Evolutionary conservation across 1,140 invertebrate genomes (phyloP), one percentile per base, ranked within the genome.

Genomic region (Cydia pomonella): DNA sequence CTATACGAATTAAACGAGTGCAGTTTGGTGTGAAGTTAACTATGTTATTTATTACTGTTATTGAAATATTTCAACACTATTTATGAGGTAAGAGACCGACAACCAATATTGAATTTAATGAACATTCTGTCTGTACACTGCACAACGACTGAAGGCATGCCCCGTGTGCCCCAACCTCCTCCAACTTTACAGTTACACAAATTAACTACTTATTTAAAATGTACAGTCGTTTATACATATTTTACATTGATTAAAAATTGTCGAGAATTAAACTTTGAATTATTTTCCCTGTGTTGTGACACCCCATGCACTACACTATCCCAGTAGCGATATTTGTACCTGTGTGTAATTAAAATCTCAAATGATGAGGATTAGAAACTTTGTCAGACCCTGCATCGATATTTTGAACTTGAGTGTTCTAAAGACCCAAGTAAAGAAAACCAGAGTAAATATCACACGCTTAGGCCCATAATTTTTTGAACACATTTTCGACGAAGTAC

Each of bases 101-200:
- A 69, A 69, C 64, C 64, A 38, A 69, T 29, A 66, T 69, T 69
- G 33, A 69, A 69, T 69, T 41, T 18, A 27, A 69, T 69, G n/a
- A 33, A 69, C 64, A 69, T 41, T 33, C 76, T 77, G 73, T 33
- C 76, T 77, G 73, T 76, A 91, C 88, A 90, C 85, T 85, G 81
- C 87, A 91, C 86, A 23, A 59, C 23, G 53, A 91, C 86, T 80
- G 75, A 87, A 84, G 88, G 90, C 87, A 91, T 90, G 90, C 87
- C 89, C 90, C 83, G 80, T 83, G 76, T 84, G 75, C 84, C 84
- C 76, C 76, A 73, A 81, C 76, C 77, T 78, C 79, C 78, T 66
- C 77, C 75, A 76, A 76, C 80, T 80, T 75, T 74, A 75, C 81
- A 79, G 78, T 83, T 83, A 80, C 76, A 50, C 78, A 73, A 77